phyloP scores from a whole-genome alignment of 2,888 invertebrate genomes.

The Meloe dianella region DNA sequence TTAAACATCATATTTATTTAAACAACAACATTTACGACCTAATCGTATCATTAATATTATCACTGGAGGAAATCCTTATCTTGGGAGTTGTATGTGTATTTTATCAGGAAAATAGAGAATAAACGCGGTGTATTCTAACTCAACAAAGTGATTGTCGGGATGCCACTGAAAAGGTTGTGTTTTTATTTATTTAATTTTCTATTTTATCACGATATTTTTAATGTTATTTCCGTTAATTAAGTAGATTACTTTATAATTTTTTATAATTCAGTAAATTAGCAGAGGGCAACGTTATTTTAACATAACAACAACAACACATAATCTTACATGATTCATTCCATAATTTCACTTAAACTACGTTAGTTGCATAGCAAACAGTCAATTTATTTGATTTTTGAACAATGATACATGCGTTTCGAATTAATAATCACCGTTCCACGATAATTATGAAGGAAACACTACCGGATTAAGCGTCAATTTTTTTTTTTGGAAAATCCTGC shows the following conservation, averaged over 20 bases:
- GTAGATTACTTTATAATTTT: not conserved
- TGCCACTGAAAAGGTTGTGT: not conserved
- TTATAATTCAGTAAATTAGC: not conserved
- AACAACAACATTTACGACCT: slow-evolving; percentile 14
- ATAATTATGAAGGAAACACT: not conserved
- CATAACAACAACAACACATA: not conserved
- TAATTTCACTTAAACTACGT: not conserved
- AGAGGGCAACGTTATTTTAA: not conserved
- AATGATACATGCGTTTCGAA: slow-evolving; percentile 6
- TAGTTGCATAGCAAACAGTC: not conserved
- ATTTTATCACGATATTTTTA: not conserved
- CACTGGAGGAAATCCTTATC: slow-evolving; percentile 45
- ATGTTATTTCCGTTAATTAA: slow-evolving; percentile 1
- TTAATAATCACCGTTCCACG: not conserved
- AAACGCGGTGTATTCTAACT: not conserved
- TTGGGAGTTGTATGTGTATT: slow-evolving; percentile 10
- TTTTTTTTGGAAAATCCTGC: no score
- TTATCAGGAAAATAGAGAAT: slow-evolving; percentile 2
- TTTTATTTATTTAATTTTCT: not conserved
- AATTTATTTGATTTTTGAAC: slow-evolving; percentile 8
- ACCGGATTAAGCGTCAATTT: no score
- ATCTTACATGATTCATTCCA: not conserved
- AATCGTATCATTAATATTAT: slow-evolving; percentile 33
- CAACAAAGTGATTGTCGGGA: not conserved
- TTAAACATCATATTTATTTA: no score